Percentiles rank a stretch among this genome's conserved stretches.
Conservation (phyloP, 2,797 vertebrate genomes). For the Trematomus bernacchii region DNA sequence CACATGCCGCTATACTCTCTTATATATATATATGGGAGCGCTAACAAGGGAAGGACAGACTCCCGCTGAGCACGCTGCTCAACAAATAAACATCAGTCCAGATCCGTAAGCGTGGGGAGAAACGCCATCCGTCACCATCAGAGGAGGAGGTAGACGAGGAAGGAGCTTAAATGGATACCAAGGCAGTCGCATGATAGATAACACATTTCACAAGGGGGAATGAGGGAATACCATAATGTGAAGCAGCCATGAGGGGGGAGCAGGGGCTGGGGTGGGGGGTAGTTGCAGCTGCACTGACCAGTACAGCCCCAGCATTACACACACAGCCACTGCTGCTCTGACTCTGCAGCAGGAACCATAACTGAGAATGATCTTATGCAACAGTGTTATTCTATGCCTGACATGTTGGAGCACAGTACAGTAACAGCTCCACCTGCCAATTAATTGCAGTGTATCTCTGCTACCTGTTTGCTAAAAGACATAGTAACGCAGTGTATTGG, state of each 20-base stretch:
- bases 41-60: conserved; percentile 25
- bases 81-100: conserved; percentile 56
- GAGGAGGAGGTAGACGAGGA: conserved; percentile 28
- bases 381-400: conserved; percentile 11
- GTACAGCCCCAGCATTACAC: conserved; percentile 16
- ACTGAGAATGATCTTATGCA: conserved; percentile 23
- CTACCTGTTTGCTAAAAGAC: conserved; percentile 42
- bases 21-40: neutral
- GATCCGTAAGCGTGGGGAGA: conserved; percentile 40
- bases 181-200: conserved; percentile 73
- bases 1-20: conserved; percentile 3
- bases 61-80: conserved; percentile 38
- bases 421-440: conserved; percentile 34
- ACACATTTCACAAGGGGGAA: conserved; percentile 74
- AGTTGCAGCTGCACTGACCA: conserved; percentile 61
- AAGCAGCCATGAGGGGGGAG: conserved; percentile 66
- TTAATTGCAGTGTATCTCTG: conserved; percentile 53
- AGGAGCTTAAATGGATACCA: conserved; percentile 65
- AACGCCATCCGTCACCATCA: conserved; percentile 58
- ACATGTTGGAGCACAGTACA: conserved; percentile 42
- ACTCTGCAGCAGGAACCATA: conserved; percentile 17
- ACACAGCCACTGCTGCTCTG: conserved; percentile 26
- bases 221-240: conserved; percentile 73
- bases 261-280: neutral
- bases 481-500: conserved; percentile 62